Percentiles rank a stretch among this genome's conserved stretches.
Evolutionary conservation across 2,888 invertebrate genomes (phyloP).

Genomic region (Napeogenes inachia): DNA sequence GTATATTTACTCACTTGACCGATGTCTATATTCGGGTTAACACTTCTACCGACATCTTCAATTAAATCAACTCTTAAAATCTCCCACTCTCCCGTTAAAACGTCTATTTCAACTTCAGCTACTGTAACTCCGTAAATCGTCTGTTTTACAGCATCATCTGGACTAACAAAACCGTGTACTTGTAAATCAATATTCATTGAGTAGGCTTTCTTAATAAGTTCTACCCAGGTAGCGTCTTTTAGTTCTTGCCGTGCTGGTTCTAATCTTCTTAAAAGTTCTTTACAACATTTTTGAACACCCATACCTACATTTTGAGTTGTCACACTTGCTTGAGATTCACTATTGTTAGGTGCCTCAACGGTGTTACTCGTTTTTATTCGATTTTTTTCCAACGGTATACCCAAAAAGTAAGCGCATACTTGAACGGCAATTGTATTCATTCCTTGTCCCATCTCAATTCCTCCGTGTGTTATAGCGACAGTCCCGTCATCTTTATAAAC

Average conservation of each 20-base stretch:
- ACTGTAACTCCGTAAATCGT: constrained; percentile 37
- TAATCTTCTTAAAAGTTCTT: constrained; percentile 61
- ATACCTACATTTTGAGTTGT: constrained; percentile 80
- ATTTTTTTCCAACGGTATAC: constrained; percentile 79
- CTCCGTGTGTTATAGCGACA: no score
- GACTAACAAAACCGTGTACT: constrained; percentile 46
- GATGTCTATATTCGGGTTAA: constrained; percentile 82
- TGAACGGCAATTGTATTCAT: constrained; percentile 82
- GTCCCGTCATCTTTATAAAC: no score
- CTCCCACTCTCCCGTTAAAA: constrained; percentile 83
- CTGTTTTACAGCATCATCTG: constrained; percentile 46
- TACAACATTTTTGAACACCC: constrained; percentile 73
- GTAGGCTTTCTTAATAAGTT: constrained; percentile 69
- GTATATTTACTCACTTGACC: constrained; percentile 72
- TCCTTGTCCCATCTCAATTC: no score
- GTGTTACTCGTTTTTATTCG: constrained; percentile 77
- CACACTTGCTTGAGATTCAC: constrained; percentile 77
- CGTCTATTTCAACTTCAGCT: constrained; percentile 42
- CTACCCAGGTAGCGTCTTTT: constrained; percentile 70
- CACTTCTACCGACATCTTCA: constrained; percentile 81
- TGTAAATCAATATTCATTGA: constrained; percentile 53
- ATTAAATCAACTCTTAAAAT: constrained; percentile 80
- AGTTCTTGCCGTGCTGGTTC: constrained; percentile 61
- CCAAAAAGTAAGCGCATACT: constrained; percentile 82
- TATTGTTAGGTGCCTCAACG: constrained; percentile 74